Evolutionary conservation across 2,888 invertebrate species (phyloP), one percentile per base, ranked within the genome.

Genomic region (Scaptomyza flava): DNA sequence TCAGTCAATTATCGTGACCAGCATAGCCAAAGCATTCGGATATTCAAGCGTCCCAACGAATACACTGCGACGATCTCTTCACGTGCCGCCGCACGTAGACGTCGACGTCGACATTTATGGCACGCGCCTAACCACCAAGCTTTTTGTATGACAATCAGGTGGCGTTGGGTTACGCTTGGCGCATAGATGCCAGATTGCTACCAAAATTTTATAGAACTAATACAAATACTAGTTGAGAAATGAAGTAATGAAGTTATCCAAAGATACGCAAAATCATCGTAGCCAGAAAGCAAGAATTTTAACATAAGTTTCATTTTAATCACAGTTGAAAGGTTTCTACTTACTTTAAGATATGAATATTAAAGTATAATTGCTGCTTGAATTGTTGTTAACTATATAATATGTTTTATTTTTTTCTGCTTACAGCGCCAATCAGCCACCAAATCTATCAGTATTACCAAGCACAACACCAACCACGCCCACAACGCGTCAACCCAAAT

Each of bases 381-480:
- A 17, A 17, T 1, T 17, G 17, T 17, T 17, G 1, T 17, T 17
- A 17, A 17, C 17, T 17, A 1, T 17, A 17, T 17, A n/a, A n/a
- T 17, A 17, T 17, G 23, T 9, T 31, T 31, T 31, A 5, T 31
- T 31, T 31, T 34, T 41, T n/a, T 33, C 48, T 20, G 31, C 31
- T 86, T 90, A 8, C 85, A 91, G 91, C 69, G 84, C 90, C 72
- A 84, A 84, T 74, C 91, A 91, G 81, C 90, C 91, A 72, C 82
- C 89, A 76, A 91, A 91, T 84, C 73, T 90, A 90, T 85, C 91
- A 91, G 91, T 91, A 91, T 91, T 91, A 91, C 82, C 88, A 72
- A 81, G 61, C 59, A 67, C 81, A 59, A 64, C 80, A 52, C 63
- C 76, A 41, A 58, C 68, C 68, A 79, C 82, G 74, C 74, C 81